Evolutionary conservation across 1,140 invertebrate species (phyloP).

Genomic region (Penaeus indicus): DNA sequence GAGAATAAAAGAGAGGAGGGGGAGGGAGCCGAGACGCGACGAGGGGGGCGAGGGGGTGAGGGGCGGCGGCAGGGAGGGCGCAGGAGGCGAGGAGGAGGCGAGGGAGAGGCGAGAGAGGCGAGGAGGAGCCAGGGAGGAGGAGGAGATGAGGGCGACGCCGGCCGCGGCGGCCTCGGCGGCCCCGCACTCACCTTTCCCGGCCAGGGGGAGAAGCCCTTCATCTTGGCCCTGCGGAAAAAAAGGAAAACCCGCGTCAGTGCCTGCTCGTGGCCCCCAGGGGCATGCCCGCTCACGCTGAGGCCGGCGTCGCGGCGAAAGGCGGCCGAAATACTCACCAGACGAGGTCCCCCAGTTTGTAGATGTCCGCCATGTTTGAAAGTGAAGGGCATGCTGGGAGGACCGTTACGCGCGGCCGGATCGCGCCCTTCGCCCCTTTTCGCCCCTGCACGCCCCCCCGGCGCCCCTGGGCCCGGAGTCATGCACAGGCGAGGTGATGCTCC

Average conservation of each 20-base stretch:
- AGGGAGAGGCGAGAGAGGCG: neutral
- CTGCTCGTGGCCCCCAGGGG: neutral
- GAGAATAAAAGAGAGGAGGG: neutral
- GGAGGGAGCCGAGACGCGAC: no score
- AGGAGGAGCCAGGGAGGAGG: neutral
- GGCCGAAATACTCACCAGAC: conserved; percentile 58
- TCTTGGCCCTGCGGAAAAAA: conserved; percentile 68
- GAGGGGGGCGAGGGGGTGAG: neutral
- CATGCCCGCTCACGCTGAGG: neutral
- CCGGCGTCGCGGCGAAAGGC: neutral
- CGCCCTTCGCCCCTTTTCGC: neutral
- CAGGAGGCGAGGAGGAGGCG: neutral
- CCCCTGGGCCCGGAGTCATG: neutral
- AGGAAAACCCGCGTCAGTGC: conserved; percentile 21
- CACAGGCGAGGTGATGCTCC: neutral
- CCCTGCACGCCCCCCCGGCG: neutral
- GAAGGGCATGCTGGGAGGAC: conserved; percentile 30
- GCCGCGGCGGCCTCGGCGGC: conserved; percentile 5
- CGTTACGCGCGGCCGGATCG: neutral
- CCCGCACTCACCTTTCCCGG: conserved; percentile 67
- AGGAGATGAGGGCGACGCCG: neutral
- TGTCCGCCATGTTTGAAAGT: conserved; percentile 64
- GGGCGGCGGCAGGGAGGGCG: neutral
- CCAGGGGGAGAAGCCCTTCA: conserved; percentile 70
- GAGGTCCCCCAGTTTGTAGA: conserved; percentile 64